phyloP scores from a whole-genome alignment of 2,797 vertebrate species.

The Manis javanica region DNA sequence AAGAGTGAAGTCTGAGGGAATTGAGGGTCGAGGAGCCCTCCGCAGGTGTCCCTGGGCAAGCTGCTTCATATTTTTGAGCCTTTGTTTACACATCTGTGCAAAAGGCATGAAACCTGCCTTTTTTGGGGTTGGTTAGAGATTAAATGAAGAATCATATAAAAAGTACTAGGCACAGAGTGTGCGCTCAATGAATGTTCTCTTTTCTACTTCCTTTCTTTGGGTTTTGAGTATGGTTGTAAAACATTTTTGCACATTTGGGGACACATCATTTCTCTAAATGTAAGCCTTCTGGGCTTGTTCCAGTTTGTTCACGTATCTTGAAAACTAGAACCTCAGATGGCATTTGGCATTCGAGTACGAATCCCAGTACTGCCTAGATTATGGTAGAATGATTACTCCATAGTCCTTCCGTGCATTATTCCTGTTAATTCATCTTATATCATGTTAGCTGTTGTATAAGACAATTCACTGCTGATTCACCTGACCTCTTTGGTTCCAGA shows the following conservation, averaged over 20 bases:
- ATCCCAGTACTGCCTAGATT: background rate
- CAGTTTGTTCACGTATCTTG: background rate
- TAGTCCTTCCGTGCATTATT: background rate
- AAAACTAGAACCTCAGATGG: background rate
- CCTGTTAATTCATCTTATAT: background rate
- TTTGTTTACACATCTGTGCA: background rate
- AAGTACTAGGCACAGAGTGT: background rate
- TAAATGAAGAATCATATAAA: background rate
- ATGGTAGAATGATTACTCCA: background rate
- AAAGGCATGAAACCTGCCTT: background rate
- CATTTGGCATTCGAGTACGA: background rate
- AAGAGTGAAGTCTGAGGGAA: background rate
- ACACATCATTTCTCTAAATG: background rate
- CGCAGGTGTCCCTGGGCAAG: background rate
- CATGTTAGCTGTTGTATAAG: background rate
- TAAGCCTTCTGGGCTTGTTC: background rate
- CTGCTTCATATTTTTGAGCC: background rate
- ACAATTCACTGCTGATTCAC: background rate
- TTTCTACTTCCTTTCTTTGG: background rate
- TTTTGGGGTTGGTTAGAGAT: background rate
- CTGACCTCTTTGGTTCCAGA: slow-evolving; percentile 22
- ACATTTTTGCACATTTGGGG: background rate
- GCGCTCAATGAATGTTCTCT: background rate
- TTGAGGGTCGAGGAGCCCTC: background rate
- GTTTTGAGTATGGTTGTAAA: background rate